Evolutionary conservation across 2,888 invertebrate species (phyloP).

Genomic region (Polymixis lichenea): DNA sequence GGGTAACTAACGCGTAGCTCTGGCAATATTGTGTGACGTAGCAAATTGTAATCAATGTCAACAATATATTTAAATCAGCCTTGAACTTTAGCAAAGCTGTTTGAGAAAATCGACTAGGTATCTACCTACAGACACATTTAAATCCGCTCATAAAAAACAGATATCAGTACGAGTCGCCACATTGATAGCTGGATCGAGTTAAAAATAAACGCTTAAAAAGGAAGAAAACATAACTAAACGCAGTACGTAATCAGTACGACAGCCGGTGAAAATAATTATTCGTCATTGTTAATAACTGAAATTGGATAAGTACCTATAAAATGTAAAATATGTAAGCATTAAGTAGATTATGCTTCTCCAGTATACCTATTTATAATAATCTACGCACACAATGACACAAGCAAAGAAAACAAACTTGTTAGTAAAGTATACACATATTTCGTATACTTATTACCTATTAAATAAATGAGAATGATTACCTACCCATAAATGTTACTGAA

Average conservation of each 20-base stretch:
- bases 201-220: conserved; percentile 21
- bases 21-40: conserved; percentile 14
- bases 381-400: neutral
- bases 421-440: neutral
- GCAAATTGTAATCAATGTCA: conserved; percentile 28
- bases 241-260: neutral
- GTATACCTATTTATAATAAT: neutral
- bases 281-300: neutral
- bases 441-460: neutral
- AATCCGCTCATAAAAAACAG: neutral
- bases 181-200: neutral
- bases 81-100: conserved; percentile 24
- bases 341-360: neutral
- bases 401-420: conserved; percentile 8
- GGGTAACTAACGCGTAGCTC: neutral
- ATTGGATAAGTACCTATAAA: neutral
- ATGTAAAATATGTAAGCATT: neutral
- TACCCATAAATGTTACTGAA: conserved; percentile 94
- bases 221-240: conserved; percentile 29
- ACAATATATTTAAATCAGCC: conserved; percentile 24
- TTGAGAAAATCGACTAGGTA: conserved; percentile 11
- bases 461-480: conserved; percentile 88
- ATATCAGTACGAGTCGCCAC: conserved; percentile 10
- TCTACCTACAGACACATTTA: neutral
- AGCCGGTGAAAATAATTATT: neutral